These are phyloP conservation scores for Prunella fulvescens DNA, from an alignment of 2,113 vertebrate genomes.

Conservation along the genomic window DNA sequence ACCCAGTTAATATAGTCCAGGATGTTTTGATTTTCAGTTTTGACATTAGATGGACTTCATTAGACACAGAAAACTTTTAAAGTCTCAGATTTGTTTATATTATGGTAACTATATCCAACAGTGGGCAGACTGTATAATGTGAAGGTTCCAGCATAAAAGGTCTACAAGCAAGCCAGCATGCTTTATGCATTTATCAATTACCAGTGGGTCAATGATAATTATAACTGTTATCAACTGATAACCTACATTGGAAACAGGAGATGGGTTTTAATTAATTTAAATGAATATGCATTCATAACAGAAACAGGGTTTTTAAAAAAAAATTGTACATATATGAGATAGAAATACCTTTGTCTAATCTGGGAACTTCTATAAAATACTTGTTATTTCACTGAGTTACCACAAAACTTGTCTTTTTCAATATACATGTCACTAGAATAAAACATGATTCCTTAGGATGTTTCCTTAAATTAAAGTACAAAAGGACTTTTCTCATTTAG, in stretches of 20 bases:
- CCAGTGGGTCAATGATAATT: background rate
- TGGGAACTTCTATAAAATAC: background rate
- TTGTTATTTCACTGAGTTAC: background rate
- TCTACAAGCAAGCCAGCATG: background rate
- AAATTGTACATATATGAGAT: background rate
- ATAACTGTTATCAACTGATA: background rate
- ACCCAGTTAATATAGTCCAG: background rate
- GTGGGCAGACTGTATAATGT: background rate
- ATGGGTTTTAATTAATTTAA: background rate
- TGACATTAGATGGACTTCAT: background rate
- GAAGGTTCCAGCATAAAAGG: background rate
- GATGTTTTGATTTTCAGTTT: background rate
- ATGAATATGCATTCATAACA: background rate
- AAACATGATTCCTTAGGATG: background rate
- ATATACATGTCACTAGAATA: background rate
- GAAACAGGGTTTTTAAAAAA: background rate
- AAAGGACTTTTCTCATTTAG: conserved; percentile 8
- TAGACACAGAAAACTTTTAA: background rate
- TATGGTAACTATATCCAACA: background rate
- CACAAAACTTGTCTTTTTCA: background rate
- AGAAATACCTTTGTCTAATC: background rate
- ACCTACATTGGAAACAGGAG: background rate
- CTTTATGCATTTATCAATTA: background rate
- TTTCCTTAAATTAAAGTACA: conserved; percentile 8
- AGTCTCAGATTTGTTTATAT: background rate